These are phyloP conservation scores for Dromaius novaehollandiae DNA, from an alignment of 2,113 vertebrate genomes.

Conservation along the genomic window DNA sequence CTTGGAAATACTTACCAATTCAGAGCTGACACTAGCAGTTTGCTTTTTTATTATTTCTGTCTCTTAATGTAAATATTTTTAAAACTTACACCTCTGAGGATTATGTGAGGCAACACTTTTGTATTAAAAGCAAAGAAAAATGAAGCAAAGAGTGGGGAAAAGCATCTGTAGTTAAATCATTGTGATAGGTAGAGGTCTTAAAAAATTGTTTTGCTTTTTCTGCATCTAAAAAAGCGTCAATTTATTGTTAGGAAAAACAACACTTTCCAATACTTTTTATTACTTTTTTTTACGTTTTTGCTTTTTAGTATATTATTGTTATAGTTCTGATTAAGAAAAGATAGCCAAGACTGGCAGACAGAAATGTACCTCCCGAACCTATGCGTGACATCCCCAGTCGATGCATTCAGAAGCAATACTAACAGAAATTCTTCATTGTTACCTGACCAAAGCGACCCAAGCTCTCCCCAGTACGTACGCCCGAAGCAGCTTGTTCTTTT, in stretches of 20 bases:
- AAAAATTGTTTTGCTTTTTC: background rate
- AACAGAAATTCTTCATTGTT: background rate
- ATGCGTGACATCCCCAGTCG: rapidly evolving
- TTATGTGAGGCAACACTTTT: background rate
- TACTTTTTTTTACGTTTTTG: background rate
- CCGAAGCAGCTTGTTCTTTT: too few relatives aligned
- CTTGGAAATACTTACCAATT: background rate
- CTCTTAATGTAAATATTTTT: background rate
- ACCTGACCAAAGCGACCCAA: rapidly evolving
- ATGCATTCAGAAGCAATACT: background rate
- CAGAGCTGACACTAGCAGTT: background rate
- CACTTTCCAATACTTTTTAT: background rate
- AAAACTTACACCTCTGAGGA: rapidly evolving
- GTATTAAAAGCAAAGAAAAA: background rate
- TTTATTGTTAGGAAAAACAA: background rate
- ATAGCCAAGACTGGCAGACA: background rate
- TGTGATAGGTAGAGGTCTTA: background rate
- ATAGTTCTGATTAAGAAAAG: background rate
- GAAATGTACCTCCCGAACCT: background rate
- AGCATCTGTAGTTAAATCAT: background rate
- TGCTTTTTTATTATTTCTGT: background rate
- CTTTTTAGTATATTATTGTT: background rate
- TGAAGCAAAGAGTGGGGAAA: background rate
- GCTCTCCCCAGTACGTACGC: background rate
- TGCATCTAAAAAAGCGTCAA: background rate